Percentiles rank a stretch among this genome's conserved stretches.
These are phyloP conservation scores for Phymorhynchus buccinoides DNA, from an alignment of 1,140 invertebrate genomes.

Conservation along the genomic window DNA sequence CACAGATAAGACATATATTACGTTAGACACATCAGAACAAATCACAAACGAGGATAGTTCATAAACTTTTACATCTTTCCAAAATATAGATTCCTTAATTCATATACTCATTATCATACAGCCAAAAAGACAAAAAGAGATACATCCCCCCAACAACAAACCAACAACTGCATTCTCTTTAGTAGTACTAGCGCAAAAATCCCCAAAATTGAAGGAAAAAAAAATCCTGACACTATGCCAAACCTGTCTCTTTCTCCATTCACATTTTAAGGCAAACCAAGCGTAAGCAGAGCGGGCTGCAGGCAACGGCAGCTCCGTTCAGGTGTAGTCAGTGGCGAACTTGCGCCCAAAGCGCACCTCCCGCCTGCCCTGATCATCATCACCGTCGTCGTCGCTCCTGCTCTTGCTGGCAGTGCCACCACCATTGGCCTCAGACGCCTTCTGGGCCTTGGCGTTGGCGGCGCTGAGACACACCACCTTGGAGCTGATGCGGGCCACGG, in stretches of 20 bases:
- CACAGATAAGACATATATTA: no score
- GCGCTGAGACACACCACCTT: slow-evolving; percentile 45
- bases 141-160: no score
- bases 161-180: no score
- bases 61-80: no score
- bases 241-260: not conserved
- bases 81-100: no score
- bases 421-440: not conserved
- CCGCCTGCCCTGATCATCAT: slow-evolving; percentile 17
- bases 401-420: not conserved
- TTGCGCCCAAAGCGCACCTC: slow-evolving; percentile 25
- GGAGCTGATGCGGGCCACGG: slow-evolving; percentile 41
- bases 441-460: no score
- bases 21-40: no score
- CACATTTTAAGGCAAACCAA: not conserved
- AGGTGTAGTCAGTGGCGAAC: slow-evolving; percentile 27
- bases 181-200: no score
- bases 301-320: not conserved
- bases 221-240: not conserved
- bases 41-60: no score
- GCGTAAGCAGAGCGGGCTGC: no score
- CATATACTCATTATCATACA: no score
- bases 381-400: not conserved
- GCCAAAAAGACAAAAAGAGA: slow-evolving; percentile 4
- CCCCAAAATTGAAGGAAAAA: not conserved